A percentile compares a stretch with the other conserved stretches of the same genome.
These are phyloP conservation scores for Scarus forsteni DNA, from an alignment of 2,797 vertebrate genomes.

Conservation along the genomic window DNA sequence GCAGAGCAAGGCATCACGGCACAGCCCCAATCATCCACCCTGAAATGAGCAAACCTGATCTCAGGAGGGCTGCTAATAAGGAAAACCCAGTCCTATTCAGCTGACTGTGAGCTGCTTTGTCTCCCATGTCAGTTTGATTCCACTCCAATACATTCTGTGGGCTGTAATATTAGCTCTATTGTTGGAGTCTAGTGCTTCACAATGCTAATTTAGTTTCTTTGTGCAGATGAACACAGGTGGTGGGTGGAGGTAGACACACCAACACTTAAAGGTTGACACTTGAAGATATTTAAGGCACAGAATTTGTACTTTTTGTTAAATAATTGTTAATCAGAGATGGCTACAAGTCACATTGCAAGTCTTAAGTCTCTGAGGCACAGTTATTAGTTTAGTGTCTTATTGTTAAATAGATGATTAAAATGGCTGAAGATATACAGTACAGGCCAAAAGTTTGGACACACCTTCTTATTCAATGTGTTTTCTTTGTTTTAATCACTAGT, in stretches of 20 bases:
- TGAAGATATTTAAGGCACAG: not conserved
- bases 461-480: too few relatives aligned
- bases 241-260: not conserved
- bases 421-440: too few relatives aligned
- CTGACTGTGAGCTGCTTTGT: slow-evolving; percentile 19
- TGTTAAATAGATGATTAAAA: too few relatives aligned
- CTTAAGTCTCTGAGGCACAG: too few relatives aligned
- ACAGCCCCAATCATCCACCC: slow-evolving; percentile 20
- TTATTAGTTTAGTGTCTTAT: too few relatives aligned
- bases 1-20: slow-evolving; percentile 20
- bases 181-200: slow-evolving; percentile 12
- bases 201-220: not conserved
- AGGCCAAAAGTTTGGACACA: too few relatives aligned
- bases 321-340: too few relatives aligned
- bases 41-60: slow-evolving; percentile 29
- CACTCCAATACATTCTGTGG: slow-evolving; percentile 11
- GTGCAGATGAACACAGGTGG: not conserved
- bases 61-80: slow-evolving; percentile 1
- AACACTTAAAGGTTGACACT: not conserved
- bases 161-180: slow-evolving; percentile 20
- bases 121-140: slow-evolving; percentile 19
- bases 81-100: not conserved
- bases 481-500: too few relatives aligned
- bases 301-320: too few relatives aligned
- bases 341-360: too few relatives aligned